These are phyloP conservation scores for Micronisus gabar DNA, from an alignment of 2,113 vertebrate species.

Conservation along the genomic window DNA sequence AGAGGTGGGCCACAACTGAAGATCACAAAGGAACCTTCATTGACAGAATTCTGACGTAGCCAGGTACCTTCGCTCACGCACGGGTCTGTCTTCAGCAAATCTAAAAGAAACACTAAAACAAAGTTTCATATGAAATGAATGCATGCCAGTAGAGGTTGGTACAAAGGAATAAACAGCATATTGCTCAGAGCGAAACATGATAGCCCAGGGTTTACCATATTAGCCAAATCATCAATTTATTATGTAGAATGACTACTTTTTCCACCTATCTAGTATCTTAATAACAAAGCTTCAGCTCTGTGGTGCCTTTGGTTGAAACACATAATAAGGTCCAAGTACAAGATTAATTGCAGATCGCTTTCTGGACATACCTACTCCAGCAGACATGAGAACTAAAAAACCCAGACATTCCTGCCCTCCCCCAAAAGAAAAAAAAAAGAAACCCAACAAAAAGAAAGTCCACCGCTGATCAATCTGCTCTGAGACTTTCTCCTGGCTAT, in stretches of 20 bases:
- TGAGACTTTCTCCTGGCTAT: neutral
- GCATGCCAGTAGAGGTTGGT: neutral
- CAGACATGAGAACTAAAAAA: neutral
- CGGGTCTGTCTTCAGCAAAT: neutral
- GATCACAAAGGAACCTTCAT: accelerated
- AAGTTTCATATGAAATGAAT: neutral
- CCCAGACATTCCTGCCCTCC: no score
- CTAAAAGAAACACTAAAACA: neutral
- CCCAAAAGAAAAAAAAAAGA: no score
- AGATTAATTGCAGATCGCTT: neutral
- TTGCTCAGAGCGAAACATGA: neutral
- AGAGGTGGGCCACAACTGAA: neutral
- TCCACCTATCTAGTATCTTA: neutral
- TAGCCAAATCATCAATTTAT: neutral
- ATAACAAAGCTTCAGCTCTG: neutral
- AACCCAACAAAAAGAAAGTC: no score
- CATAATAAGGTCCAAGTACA: neutral
- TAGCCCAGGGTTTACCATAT: neutral
- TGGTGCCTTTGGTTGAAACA: neutral
- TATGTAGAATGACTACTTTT: neutral
- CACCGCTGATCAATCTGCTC: neutral
- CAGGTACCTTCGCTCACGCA: neutral
- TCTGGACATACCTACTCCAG: neutral
- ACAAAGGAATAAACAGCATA: neutral
- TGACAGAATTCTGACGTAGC: neutral